phyloP scores from a whole-genome alignment of 2,797 vertebrate genomes.

The Sparus aurata region DNA sequence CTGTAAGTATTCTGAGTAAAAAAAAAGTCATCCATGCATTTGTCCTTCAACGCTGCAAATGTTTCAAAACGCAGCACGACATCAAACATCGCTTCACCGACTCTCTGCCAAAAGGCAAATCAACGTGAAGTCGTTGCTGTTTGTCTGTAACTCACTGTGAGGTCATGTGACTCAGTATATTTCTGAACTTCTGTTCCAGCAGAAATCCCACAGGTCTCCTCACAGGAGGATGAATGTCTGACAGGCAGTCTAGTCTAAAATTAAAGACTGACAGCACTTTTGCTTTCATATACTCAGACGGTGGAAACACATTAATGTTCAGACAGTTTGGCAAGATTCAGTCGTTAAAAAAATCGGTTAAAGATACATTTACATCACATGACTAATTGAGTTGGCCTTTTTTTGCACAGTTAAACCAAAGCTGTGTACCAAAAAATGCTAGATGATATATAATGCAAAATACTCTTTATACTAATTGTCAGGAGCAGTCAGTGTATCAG shows the following conservation, averaged over 20 bases:
- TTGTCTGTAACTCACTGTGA: conserved; percentile 27
- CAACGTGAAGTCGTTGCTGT: conserved; percentile 5
- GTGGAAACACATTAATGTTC: conserved; percentile 1
- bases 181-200: conserved; percentile 50
- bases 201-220: conserved; percentile 38
- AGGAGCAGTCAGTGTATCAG: not conserved
- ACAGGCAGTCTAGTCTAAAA: conserved; percentile 29
- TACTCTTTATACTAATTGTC: not conserved
- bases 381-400: not conserved
- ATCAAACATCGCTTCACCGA: not conserved
- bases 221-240: conserved; percentile 19
- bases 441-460: not conserved
- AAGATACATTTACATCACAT: not conserved
- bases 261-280: conserved; percentile 21
- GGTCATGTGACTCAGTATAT: conserved; percentile 47
- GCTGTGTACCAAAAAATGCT: not conserved
- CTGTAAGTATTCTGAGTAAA: not conserved
- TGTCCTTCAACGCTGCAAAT: not conserved
- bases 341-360: not conserved
- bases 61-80: not conserved
- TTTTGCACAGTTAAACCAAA: not conserved
- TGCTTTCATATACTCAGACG: conserved; percentile 20
- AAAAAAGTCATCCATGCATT: not conserved
- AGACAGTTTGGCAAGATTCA: conserved; percentile 4
- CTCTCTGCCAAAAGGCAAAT: conserved; percentile 9